Percentiles rank a stretch among this genome's conserved stretches.
phyloP scores from a whole-genome alignment of 2,113 vertebrate genomes.

The Zootoca vivipara region DNA sequence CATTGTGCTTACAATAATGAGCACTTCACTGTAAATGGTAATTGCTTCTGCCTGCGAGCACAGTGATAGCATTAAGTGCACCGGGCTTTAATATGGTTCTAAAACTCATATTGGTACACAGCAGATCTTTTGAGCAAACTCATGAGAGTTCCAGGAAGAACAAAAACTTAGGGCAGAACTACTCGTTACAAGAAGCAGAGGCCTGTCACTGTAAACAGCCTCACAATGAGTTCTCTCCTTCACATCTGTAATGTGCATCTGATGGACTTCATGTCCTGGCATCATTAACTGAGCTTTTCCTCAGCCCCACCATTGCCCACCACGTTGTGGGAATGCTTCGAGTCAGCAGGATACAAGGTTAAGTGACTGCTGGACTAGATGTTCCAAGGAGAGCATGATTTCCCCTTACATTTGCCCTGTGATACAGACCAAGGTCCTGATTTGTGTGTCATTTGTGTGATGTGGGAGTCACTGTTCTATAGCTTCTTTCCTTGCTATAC shows the following conservation, averaged over 20 bases:
- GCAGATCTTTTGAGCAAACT: neutral
- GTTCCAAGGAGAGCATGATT: neutral
- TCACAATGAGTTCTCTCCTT: neutral
- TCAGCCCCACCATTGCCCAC: neutral
- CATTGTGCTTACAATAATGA: neutral
- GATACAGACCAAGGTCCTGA: no score
- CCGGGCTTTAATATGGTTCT: neutral
- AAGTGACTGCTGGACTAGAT: neutral
- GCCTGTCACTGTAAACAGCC: neutral
- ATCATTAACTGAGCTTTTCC: neutral
- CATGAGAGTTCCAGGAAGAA: neutral
- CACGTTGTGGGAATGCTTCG: neutral
- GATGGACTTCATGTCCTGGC: neutral
- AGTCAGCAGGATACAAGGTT: neutral
- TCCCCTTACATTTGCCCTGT: no score
- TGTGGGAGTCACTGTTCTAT: no score
- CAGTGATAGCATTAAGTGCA: neutral
- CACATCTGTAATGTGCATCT: neutral
- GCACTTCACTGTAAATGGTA: neutral
- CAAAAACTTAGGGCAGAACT: neutral
- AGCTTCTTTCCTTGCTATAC: no score
- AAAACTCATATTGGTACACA: neutral
- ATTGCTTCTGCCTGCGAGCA: slow-evolving; percentile 6
- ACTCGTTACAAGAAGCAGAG: neutral
- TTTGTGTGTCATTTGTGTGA: no score